Conservation (phyloP, 2,888 invertebrate genomes). For the Metalampra italica region DNA sequence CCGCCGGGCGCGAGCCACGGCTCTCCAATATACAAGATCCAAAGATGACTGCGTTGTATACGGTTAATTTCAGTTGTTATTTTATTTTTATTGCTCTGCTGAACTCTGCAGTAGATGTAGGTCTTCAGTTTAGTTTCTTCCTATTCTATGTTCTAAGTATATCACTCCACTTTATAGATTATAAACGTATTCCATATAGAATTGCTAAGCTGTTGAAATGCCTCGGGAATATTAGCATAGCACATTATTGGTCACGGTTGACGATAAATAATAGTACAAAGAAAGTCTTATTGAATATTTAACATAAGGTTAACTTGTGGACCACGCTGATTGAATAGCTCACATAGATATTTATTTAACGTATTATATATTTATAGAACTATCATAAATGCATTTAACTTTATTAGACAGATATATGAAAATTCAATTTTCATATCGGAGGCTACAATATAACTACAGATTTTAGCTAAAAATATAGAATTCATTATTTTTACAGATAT, state of each 20-base stretch:
- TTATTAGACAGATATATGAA: conserved; percentile 50
- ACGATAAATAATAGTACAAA: conserved; percentile 71
- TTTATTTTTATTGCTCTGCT: conserved; percentile 27
- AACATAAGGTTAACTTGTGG: conserved; percentile 67
- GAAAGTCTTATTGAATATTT: conserved; percentile 55
- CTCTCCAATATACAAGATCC: conserved; percentile 36
- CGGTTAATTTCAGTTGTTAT: conserved; percentile 60
- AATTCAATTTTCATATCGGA: conserved; percentile 56
- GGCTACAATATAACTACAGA: conserved; percentile 39
- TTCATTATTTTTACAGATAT: background rate
- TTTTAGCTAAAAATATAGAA: conserved; percentile 12
- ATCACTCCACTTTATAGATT: conserved; percentile 3
- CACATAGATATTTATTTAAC: conserved; percentile 65
- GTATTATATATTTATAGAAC: conserved; percentile 56
- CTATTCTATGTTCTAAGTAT: conserved; percentile 3
- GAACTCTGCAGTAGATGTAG: conserved; percentile 6
- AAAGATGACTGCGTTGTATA: conserved; percentile 65
- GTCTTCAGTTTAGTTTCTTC: conserved; percentile 4
- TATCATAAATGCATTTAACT: conserved; percentile 64
- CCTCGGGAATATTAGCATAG: background rate
- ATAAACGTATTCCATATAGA: background rate
- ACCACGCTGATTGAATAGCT: conserved; percentile 65
- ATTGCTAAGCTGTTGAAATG: conserved; percentile 5
- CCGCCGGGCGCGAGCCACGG: conserved; percentile 18
- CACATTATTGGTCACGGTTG: conserved; percentile 27